Conservation (phyloP, 2,888 invertebrate genomes). For the Scrobipalpa atriplicella region DNA sequence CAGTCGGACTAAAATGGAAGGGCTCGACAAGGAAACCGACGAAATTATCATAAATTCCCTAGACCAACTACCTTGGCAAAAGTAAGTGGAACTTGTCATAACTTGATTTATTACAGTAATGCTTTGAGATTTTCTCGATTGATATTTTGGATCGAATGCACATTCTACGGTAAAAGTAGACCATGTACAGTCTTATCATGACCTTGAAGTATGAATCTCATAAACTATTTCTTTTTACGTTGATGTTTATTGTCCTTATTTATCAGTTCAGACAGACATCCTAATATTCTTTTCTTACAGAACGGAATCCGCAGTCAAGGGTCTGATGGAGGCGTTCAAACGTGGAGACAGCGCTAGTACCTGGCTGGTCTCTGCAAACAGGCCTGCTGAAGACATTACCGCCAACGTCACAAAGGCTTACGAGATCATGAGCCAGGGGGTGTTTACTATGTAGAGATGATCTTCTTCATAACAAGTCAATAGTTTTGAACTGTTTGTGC, state of each 20-base stretch:
- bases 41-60: conserved; percentile 30
- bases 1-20: conserved; percentile 37
- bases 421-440: conserved; percentile 55
- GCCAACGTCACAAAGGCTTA: conserved; percentile 56
- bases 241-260: not conserved
- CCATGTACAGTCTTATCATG: no score
- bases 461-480: no score
- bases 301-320: conserved; percentile 56
- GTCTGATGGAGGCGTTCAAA: conserved; percentile 57
- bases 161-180: no score
- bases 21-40: conserved; percentile 24
- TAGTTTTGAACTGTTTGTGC: no score
- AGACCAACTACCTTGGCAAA: conserved; percentile 38
- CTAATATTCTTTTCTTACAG: no score
- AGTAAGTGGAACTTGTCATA: conserved; percentile 31
- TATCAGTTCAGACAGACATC: no score
- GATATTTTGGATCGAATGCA: no score
- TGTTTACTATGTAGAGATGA: conserved; percentile 39
- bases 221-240: no score
- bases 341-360: conserved; percentile 59
- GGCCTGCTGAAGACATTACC: conserved; percentile 63
- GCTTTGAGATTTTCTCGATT: no score
- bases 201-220: no score
- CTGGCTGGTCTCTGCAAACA: conserved; percentile 61
- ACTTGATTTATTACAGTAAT: no score